phyloP scores from a whole-genome alignment of 1,140 invertebrate genomes.

The Heliconius hewitsoni region DNA sequence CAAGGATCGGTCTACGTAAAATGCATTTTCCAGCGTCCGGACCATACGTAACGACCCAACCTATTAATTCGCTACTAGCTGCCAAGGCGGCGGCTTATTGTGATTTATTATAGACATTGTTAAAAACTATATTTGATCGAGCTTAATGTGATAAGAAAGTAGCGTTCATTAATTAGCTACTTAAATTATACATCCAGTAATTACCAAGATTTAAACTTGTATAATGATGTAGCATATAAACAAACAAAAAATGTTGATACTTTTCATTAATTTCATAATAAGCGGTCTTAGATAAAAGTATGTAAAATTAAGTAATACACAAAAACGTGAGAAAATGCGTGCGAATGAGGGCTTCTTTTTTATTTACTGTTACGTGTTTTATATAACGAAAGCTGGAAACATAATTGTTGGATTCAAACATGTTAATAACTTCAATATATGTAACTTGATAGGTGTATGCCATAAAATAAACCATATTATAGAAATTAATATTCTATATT shows the following conservation, averaged over 20 bases:
- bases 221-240: neutral
- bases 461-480: neutral
- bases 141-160: too few species aligned
- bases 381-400: neutral
- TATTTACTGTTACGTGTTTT: slow-evolving; percentile 7
- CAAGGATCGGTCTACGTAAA: too few species aligned
- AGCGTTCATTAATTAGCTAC: neutral
- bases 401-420: neutral
- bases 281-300: neutral
- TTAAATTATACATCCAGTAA: neutral
- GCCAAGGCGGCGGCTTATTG: too few species aligned
- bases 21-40: too few species aligned
- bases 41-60: too few species aligned
- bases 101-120: too few species aligned
- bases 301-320: slow-evolving; percentile 1
- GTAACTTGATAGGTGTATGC: too few species aligned
- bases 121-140: too few species aligned
- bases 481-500: neutral
- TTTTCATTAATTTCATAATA: neutral
- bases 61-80: too few species aligned
- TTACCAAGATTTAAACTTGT: neutral
- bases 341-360: neutral
- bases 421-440: neutral
- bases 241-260: neutral
- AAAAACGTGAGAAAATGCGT: slow-evolving; percentile 7